phyloP scores from a whole-genome alignment of 2,797 vertebrate species.

The Microchirus variegatus region DNA sequence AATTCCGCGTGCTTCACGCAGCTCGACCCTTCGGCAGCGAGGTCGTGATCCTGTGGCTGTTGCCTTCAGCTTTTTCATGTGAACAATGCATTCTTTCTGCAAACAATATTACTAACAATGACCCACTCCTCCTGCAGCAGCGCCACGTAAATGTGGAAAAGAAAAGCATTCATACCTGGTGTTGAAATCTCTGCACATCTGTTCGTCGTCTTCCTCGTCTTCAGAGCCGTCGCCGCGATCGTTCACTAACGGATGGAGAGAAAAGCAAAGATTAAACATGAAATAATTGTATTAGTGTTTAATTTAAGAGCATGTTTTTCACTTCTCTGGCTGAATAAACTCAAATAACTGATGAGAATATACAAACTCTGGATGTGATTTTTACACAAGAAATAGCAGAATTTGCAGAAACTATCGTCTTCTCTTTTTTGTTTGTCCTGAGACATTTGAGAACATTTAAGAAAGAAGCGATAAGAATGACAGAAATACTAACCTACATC shows the following conservation, averaged over 20 bases:
- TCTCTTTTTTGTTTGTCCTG: too few relatives aligned
- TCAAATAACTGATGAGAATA: too few relatives aligned
- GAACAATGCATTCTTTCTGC: slow-evolving; percentile 80
- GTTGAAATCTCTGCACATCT: slow-evolving; percentile 57
- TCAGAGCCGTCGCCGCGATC: slow-evolving; percentile 49
- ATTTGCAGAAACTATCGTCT: too few relatives aligned
- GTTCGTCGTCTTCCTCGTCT: slow-evolving; percentile 55
- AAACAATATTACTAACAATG: slow-evolving; percentile 75
- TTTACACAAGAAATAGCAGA: too few relatives aligned
- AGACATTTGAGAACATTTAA: slow-evolving; percentile 55
- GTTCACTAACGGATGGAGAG: slow-evolving; percentile 56
- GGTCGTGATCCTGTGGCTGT: slow-evolving; percentile 67
- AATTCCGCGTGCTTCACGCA: slow-evolving; percentile 58
- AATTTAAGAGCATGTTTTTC: too few relatives aligned
- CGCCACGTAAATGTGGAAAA: slow-evolving; percentile 80
- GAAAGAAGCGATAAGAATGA: slow-evolving; percentile 46
- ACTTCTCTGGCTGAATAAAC: too few relatives aligned
- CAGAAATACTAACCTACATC: slow-evolving; percentile 41
- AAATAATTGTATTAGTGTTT: slow-evolving; percentile 51
- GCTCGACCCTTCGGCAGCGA: slow-evolving; percentile 53
- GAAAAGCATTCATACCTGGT: slow-evolving; percentile 74
- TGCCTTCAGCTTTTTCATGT: slow-evolving; percentile 68
- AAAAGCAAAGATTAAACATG: slow-evolving; percentile 58
- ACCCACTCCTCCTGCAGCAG: slow-evolving; percentile 66
- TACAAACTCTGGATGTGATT: too few relatives aligned